Percentiles rank a stretch among this genome's conserved stretches.
These are phyloP conservation scores for Volucella inanis DNA, from an alignment of 2,888 invertebrate species.

Conservation along the genomic window DNA sequence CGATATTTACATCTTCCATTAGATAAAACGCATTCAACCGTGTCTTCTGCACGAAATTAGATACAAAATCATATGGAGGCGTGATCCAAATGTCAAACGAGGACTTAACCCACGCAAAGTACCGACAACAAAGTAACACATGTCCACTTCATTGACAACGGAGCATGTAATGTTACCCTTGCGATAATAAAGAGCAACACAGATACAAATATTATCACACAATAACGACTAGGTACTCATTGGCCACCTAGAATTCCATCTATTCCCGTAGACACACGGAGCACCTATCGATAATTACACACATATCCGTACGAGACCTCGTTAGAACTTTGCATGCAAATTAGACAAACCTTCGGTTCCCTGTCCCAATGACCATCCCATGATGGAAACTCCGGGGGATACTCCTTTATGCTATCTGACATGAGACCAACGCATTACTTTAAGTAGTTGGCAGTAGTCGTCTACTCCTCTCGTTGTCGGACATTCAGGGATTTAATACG, in stretches of 20 bases:
- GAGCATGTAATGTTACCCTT: not conserved
- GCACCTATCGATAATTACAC: slow-evolving; percentile 11
- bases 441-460: slow-evolving; percentile 12
- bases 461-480: slow-evolving; percentile 10
- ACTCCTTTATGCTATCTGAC: not conserved
- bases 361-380: not conserved
- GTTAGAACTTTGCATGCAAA: slow-evolving; percentile 25
- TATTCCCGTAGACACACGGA: not conserved
- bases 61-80: slow-evolving; percentile 24
- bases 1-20: slow-evolving; percentile 45
- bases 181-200: not conserved
- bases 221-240: not conserved
- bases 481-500: slow-evolving; percentile 27
- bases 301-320: not conserved
- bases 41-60: slow-evolving; percentile 31
- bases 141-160: slow-evolving; percentile 5
- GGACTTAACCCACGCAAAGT: slow-evolving; percentile 27
- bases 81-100: slow-evolving; percentile 28
- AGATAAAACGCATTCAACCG: slow-evolving; percentile 3
- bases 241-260: slow-evolving; percentile 16
- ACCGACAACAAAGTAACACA: slow-evolving; percentile 3
- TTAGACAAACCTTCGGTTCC: not conserved
- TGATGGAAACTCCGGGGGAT: no score
- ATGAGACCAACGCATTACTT: slow-evolving; percentile 52
- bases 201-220: not conserved